phyloP scores from a whole-genome alignment of 2,888 invertebrate species.

The Reticulitermes lucifugus region DNA sequence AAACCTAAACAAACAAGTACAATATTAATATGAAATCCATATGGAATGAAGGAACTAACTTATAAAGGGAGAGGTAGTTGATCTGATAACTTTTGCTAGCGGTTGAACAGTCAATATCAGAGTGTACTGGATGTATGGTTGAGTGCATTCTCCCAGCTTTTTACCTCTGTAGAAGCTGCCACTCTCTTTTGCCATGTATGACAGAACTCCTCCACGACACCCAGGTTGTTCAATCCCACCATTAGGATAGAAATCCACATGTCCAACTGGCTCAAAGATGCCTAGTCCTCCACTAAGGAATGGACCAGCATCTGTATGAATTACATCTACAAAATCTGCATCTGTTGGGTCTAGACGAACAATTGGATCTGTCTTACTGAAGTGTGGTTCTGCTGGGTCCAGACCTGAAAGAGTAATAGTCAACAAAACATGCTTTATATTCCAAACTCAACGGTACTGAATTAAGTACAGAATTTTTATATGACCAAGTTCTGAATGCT shows the following conservation, averaged over 20 bases:
- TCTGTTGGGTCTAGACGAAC: conserved; percentile 89
- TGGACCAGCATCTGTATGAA: conserved; percentile 88
- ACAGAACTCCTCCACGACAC: conserved; percentile 68
- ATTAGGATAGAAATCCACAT: conserved; percentile 72
- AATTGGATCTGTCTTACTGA: conserved; percentile 81
- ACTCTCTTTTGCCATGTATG: conserved; percentile 73
- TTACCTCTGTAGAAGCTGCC: conserved; percentile 73
- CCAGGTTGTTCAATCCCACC: conserved; percentile 73
- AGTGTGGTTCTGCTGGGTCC: conserved; percentile 94
- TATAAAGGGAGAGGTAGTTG: no score
- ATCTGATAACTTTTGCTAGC: no score
- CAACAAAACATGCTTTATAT: background rate
- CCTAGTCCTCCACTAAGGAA: conserved; percentile 79
- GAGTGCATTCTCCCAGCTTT: background rate
- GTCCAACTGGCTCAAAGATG: conserved; percentile 69
- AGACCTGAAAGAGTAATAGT: conserved; percentile 65
- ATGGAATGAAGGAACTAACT: no score
- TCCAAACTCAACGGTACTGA: no score
- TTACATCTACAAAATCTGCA: conserved; percentile 89
- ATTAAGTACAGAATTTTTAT: no score
- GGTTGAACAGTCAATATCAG: no score
- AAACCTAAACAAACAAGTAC: no score
- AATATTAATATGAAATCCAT: no score
- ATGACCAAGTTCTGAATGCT: no score
- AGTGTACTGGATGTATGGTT: no score